A percentile compares a stretch with the other conserved stretches of the same genome.
Evolutionary conservation across 2,113 vertebrate species (phyloP).

Genomic region (Uria lomvia): DNA sequence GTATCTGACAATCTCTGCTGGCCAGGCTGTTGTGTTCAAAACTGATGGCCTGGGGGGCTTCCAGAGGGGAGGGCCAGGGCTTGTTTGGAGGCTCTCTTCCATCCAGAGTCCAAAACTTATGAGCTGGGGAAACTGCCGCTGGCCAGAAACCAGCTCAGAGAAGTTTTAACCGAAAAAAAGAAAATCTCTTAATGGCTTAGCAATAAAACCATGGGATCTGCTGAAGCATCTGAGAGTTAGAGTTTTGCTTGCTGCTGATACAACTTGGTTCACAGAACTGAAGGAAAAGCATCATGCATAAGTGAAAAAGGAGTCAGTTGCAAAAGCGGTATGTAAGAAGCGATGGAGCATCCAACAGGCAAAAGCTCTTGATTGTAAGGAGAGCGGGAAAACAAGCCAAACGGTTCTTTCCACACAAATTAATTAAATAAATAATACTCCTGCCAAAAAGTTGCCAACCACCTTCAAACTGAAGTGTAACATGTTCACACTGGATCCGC

Average conservation of each 20-base stretch:
- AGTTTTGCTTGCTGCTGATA: neutral
- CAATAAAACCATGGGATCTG: neutral
- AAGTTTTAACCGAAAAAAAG: neutral
- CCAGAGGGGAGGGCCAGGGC: neutral
- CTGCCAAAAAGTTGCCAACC: conserved; percentile 49
- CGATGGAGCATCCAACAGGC: neutral
- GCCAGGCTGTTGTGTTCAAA: neutral
- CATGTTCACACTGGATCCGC: conserved; percentile 49
- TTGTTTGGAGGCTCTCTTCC: neutral
- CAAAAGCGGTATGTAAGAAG: neutral
- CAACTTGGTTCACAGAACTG: neutral
- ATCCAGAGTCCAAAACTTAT: neutral
- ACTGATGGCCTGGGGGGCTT: neutral
- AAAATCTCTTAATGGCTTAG: neutral
- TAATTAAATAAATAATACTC: conserved; percentile 53
- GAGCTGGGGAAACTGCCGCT: neutral
- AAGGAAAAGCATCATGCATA: neutral
- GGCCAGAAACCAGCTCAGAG: neutral
- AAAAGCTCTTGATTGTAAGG: neutral
- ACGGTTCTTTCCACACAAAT: neutral
- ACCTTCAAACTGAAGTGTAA: neutral
- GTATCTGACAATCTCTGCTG: neutral
- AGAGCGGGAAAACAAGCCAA: neutral
- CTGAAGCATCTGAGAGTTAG: neutral
- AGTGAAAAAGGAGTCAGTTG: neutral